These are phyloP conservation scores for Meandrina meandrites DNA, from an alignment of 92 coral and sea anemone genomes.

Conservation along the genomic window DNA sequence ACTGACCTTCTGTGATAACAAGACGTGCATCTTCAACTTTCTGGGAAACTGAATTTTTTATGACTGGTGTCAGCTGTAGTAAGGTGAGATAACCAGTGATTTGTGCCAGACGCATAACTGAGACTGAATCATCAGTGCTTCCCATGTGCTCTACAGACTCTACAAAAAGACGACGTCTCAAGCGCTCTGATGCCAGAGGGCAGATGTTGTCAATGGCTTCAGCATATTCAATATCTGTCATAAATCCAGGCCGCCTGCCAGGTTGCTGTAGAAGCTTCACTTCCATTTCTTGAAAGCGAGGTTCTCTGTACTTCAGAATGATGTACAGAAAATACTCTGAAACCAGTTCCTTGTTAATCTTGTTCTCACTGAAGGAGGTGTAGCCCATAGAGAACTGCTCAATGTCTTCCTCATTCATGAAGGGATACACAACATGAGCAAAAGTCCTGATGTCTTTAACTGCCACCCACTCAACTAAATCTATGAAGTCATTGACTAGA, in stretches of 20 bases:
- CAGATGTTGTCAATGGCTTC: conserved; percentile 96
- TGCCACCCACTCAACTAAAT: conserved; percentile 84
- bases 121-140: conserved; percentile 73
- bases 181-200: conserved; percentile 92
- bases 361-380: conserved; percentile 97
- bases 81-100: conserved; percentile 87
- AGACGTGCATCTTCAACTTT: conserved; percentile 61
- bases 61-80: conserved; percentile 76
- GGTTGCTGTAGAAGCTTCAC: conserved; percentile 84
- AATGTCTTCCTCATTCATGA: conserved; percentile 96
- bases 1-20: conserved; percentile 31
- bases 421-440: conserved; percentile 86
- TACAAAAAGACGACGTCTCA: conserved; percentile 85
- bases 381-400: conserved; percentile 99
- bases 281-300: conserved; percentile 90
- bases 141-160: conserved; percentile 86
- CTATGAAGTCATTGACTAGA: conserved; percentile 81
- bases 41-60: conserved; percentile 65
- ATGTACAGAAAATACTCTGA: conserved; percentile 90
- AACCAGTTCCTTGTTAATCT: conserved; percentile 80
- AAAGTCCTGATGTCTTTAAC: conserved; percentile 82
- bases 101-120: conserved; percentile 89
- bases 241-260: conserved; percentile 79
- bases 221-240: conserved; percentile 96
- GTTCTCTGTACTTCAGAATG: conserved; percentile 95